phyloP scores from a whole-genome alignment of 2,888 invertebrate species.

The Drosophila aldrichi region DNA sequence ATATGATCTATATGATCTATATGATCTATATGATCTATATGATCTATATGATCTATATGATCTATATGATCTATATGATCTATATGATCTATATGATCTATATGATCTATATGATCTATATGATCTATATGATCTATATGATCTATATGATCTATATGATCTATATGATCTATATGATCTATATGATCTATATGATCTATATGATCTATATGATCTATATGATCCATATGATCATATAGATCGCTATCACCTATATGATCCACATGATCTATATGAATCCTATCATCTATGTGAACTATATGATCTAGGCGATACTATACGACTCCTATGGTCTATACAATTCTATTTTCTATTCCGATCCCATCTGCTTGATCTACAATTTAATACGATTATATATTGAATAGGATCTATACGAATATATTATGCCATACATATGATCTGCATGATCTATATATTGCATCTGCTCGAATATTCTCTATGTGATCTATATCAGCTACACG shows the following conservation, averaged over 20 bases:
- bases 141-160: not conserved
- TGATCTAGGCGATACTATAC: not conserved
- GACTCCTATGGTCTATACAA: no score
- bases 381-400: no score
- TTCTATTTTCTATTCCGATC: not conserved
- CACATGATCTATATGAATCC: not conserved
- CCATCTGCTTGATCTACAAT: no score
- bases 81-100: not conserved
- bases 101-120: not conserved
- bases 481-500: no score
- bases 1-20: not conserved
- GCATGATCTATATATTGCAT: not conserved
- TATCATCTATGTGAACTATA: not conserved
- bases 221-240: no score
- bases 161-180: no score
- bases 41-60: not conserved
- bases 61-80: not conserved
- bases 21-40: not conserved
- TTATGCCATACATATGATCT: no score
- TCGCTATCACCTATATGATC: not conserved
- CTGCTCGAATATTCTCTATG: no score
- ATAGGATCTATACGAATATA: no score
- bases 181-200: not conserved
- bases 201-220: not conserved
- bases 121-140: no score